phyloP scores from a whole-genome alignment of 2,888 invertebrate species.

The Eupelmus urozonus region DNA sequence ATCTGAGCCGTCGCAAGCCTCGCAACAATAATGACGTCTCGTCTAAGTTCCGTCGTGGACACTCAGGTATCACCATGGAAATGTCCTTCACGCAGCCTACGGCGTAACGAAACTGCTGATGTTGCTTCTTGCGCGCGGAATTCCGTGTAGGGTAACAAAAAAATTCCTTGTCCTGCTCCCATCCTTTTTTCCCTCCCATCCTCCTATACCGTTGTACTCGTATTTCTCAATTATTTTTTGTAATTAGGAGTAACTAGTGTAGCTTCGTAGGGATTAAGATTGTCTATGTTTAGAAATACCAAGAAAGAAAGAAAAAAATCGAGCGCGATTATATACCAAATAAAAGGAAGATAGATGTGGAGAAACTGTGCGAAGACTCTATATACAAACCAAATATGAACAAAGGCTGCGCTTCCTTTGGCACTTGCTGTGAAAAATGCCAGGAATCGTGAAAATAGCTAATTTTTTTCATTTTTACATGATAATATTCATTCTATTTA shows the following conservation, averaged over 20 bases:
- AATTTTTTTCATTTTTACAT: no score
- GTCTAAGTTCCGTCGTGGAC: conserved; percentile 76
- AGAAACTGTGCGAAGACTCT: background rate
- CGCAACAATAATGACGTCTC: conserved; percentile 76
- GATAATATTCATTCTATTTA: no score
- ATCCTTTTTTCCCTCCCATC: background rate
- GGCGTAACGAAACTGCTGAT: conserved; percentile 55
- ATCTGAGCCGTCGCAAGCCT: conserved; percentile 88
- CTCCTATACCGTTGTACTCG: conserved; percentile 20
- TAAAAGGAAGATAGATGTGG: conserved; percentile 4
- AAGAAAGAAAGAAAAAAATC: conserved; percentile 23
- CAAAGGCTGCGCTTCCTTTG: conserved; percentile 14
- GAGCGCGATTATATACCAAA: conserved; percentile 45
- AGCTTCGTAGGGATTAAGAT: conserved; percentile 27
- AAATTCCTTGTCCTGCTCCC: background rate
- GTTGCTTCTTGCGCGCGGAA: background rate
- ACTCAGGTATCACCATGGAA: conserved; percentile 86
- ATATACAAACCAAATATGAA: conserved; percentile 11
- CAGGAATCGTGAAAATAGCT: background rate
- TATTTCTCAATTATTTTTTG: conserved; percentile 37
- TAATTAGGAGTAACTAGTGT: conserved; percentile 40
- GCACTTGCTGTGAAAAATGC: background rate
- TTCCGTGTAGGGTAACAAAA: conserved; percentile 17
- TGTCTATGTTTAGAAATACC: conserved; percentile 30
- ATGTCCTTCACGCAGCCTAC: conserved; percentile 80